Percentiles rank a stretch among this genome's conserved stretches.
Conservation (phyloP, 2,797 vertebrate species). For the Sparus aurata region DNA sequence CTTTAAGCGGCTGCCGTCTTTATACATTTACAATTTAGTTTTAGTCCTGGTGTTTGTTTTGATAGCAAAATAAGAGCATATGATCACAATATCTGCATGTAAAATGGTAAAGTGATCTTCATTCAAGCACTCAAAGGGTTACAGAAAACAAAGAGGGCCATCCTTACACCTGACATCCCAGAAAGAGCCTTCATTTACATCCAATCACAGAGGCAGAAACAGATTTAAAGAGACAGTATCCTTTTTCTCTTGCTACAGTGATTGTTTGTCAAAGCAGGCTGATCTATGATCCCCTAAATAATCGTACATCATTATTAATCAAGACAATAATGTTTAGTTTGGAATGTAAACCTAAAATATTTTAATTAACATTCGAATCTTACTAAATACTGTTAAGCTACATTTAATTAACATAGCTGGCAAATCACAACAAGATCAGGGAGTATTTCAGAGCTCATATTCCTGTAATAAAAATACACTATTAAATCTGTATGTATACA, state of each 20-base stretch:
- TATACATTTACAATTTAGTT: conserved; percentile 35
- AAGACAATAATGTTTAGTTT: conserved; percentile 56
- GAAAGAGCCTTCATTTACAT: conserved; percentile 72
- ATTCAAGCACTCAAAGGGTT: conserved; percentile 91
- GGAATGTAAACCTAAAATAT: conserved; percentile 65
- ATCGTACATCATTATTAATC: conserved; percentile 42
- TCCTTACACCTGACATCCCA: conserved; percentile 83
- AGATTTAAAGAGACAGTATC: conserved; percentile 93
- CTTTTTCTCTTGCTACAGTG: conserved; percentile 82
- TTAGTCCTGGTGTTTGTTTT: conserved; percentile 13
- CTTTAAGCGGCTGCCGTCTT: conserved; percentile 28
- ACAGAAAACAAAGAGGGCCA: conserved; percentile 84
- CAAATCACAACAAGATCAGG: conserved; percentile 72
- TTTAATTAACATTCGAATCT: conserved; percentile 50
- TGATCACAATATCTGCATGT: conserved; percentile 39
- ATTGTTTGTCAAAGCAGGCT: conserved; percentile 65
- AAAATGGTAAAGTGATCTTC: conserved; percentile 37
- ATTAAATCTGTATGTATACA: conserved; percentile 84
- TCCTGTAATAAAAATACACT: conserved; percentile 89
- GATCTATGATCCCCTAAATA: conserved; percentile 50
- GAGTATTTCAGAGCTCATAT: conserved; percentile 76
- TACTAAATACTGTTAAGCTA: conserved; percentile 72
- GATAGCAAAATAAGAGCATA: conserved; percentile 12
- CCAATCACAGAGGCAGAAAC: conserved; percentile 79
- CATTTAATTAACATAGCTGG: conserved; percentile 65